Evolutionary conservation across 64 coral and sea anemone genomes (phyloP).

Genomic region (Pocillopora damicornis): DNA sequence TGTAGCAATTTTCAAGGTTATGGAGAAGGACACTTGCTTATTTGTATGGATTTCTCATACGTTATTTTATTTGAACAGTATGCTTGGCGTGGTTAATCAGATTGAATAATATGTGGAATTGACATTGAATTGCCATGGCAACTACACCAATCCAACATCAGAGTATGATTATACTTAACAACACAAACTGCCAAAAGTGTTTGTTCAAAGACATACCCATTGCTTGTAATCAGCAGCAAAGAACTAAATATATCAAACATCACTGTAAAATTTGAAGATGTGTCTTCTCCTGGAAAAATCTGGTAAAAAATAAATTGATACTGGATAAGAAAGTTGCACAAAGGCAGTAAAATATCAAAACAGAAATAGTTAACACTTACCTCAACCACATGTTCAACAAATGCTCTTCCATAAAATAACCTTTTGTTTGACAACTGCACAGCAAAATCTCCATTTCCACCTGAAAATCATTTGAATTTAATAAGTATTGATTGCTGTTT

Average conservation of each 20-base stretch:
- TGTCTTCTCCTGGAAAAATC: constrained; percentile 37
- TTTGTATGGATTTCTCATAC: too few relatives aligned
- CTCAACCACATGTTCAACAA: constrained; percentile 31
- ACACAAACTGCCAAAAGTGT: background rate
- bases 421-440: constrained; percentile 1
- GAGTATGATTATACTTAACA: background rate
- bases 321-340: background rate
- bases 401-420: constrained; percentile 50
- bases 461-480: background rate
- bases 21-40: too few relatives aligned
- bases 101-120: too few relatives aligned
- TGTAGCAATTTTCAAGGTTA: too few relatives aligned
- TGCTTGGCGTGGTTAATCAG: too few relatives aligned
- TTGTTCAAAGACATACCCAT: constrained; percentile 18
- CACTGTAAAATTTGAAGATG: background rate
- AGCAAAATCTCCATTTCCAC: constrained; percentile 15
- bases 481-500: background rate
- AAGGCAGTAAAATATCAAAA: background rate
- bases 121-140: too few relatives aligned
- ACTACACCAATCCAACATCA: too few relatives aligned
- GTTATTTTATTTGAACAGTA: too few relatives aligned
- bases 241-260: constrained; percentile 55
- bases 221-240: constrained; percentile 13
- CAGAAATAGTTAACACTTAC: constrained; percentile 3
- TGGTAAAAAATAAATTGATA: background rate